Percentiles rank a stretch among this genome's conserved stretches.
Conservation (phyloP, 1,140 invertebrate species). For the Scylla paramamosain region DNA sequence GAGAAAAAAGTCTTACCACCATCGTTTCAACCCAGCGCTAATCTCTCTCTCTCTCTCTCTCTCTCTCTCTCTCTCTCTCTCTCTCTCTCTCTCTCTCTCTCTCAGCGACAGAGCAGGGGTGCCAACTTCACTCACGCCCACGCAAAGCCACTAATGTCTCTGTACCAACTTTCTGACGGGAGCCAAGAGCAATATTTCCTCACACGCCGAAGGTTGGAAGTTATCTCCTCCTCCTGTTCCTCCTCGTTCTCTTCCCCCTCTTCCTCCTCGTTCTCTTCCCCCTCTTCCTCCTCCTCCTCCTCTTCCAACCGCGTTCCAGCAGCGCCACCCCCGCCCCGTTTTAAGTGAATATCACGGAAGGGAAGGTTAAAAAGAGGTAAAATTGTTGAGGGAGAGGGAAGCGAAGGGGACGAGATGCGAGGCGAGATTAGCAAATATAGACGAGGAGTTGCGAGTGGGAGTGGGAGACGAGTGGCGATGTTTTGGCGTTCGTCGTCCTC, state of each 20-base stretch:
- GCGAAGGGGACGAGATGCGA: not conserved
- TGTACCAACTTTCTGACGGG: not conserved
- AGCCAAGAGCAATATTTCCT: not conserved
- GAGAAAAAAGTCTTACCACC: too few relatives aligned
- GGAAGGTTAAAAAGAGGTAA: too few relatives aligned
- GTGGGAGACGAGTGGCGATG: too few relatives aligned
- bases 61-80: slow-evolving; percentile 46
- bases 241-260: too few relatives aligned
- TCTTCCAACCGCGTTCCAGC: not conserved
- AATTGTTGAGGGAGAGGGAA: not conserved
- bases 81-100: slow-evolving; percentile 30
- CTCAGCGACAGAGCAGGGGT: not conserved
- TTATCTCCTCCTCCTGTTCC: not conserved
- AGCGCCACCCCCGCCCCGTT: too few relatives aligned
- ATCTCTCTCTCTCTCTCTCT: slow-evolving; percentile 46
- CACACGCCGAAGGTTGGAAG: not conserved
- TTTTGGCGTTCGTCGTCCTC: too few relatives aligned
- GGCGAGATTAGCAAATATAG: not conserved
- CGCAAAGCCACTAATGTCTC: not conserved
- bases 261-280: too few relatives aligned
- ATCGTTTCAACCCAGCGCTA: too few relatives aligned
- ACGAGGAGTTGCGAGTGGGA: too few relatives aligned
- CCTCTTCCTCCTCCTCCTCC: not conserved
- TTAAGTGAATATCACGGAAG: not conserved
- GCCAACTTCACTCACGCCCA: not conserved